Evolutionary conservation across 2,888 invertebrate species (phyloP).

Genomic region (Exocentrus adspersus): DNA sequence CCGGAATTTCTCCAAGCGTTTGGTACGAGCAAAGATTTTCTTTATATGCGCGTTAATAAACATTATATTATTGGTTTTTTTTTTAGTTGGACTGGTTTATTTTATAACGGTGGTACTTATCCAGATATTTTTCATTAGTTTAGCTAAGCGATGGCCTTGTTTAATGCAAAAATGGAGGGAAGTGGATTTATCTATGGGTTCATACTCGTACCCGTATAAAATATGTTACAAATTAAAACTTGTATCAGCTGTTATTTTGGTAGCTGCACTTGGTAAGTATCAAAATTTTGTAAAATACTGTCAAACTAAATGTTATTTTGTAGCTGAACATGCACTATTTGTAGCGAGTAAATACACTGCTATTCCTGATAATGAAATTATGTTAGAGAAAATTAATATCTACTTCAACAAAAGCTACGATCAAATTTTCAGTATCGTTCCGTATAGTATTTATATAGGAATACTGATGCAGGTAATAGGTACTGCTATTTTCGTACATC

Average conservation of each 20-base stretch:
- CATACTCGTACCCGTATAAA: constrained; percentile 7
- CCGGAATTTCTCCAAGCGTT: not conserved
- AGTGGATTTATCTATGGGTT: constrained; percentile 58
- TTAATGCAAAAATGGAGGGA: constrained; percentile 65
- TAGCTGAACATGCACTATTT: constrained; percentile 1
- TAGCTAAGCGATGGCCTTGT: constrained; percentile 67
- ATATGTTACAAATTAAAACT: not conserved
- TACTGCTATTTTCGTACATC: too few relatives aligned
- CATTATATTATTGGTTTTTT: too few relatives aligned
- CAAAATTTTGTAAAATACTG: not conserved
- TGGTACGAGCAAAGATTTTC: not conserved
- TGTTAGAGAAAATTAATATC: not conserved
- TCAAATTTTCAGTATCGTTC: not conserved
- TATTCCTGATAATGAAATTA: not conserved
- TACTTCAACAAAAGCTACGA: not conserved
- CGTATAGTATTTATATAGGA: constrained; percentile 30
- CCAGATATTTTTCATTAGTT: constrained; percentile 57
- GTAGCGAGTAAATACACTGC: not conserved
- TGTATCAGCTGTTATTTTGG: not conserved
- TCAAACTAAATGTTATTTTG: not conserved
- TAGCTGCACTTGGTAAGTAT: not conserved
- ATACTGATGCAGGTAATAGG: constrained; percentile 36
- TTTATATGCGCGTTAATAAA: too few relatives aligned
- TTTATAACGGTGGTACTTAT: not conserved
- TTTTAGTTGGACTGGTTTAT: constrained; percentile 2